Conservation (phyloP, 2,888 invertebrate genomes). For the Oscheius sp. region DNA sequence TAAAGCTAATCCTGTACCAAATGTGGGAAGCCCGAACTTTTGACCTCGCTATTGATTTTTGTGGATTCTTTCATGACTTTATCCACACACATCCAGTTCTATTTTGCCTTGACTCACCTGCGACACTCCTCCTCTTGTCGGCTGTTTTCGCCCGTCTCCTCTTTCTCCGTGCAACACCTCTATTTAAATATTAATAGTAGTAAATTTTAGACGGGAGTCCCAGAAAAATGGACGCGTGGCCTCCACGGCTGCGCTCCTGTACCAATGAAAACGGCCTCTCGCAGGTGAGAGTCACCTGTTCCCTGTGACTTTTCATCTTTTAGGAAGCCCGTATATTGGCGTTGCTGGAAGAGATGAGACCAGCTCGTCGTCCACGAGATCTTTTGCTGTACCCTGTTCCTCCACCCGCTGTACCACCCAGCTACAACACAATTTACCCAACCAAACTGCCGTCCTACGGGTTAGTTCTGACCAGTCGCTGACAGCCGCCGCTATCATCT, state of each 20-base stretch:
- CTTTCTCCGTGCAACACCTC: background rate
- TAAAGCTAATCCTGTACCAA: no score
- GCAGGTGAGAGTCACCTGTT: constrained; percentile 9
- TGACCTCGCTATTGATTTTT: no score
- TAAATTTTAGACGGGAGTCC: background rate
- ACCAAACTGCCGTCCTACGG: constrained; percentile 4
- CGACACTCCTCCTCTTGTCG: background rate
- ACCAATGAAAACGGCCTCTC: constrained; percentile 26
- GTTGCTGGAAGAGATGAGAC: constrained; percentile 50
- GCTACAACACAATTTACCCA: constrained; percentile 26
- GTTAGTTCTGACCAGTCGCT: background rate
- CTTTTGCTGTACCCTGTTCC: background rate
- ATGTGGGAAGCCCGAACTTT: no score
- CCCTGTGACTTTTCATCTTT: constrained; percentile 3
- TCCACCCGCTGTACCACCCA: constrained; percentile 20
- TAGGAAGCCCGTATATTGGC: constrained; percentile 50
- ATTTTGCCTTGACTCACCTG: constrained; percentile 3
- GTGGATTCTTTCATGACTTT: background rate
- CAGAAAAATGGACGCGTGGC: constrained; percentile 12
- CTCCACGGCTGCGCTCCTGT: constrained; percentile 20
- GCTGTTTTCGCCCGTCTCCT: constrained; percentile 19
- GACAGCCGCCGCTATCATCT: constrained; percentile 17
- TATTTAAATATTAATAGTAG: background rate
- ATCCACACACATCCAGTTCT: background rate
- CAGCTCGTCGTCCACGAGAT: constrained; percentile 29